Evolutionary conservation across 2,113 vertebrate genomes (phyloP).

Genomic region (Nyctibius bracteatus): DNA sequence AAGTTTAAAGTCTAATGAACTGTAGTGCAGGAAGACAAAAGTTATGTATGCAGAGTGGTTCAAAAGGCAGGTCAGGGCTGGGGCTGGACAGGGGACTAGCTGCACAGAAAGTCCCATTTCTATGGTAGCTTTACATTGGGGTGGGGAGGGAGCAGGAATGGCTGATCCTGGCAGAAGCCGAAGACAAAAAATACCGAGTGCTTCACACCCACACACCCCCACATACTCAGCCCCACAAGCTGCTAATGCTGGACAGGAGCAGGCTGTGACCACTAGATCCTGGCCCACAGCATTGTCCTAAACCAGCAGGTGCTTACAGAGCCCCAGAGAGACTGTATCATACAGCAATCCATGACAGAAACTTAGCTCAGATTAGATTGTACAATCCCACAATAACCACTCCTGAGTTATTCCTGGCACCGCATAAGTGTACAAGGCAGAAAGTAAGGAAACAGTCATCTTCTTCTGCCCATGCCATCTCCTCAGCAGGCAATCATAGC

Average conservation of each 20-base stretch:
- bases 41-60: not conserved
- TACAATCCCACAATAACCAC: not conserved
- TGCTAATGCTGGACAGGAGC: not conserved
- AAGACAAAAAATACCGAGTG: not conserved
- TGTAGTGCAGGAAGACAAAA: conserved; percentile 24
- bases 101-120: not conserved
- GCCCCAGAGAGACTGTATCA: not conserved
- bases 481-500: not conserved
- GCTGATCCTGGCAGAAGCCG: not conserved
- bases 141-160: not conserved
- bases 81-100: not conserved
- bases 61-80: conserved; percentile 19
- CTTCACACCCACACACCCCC: not conserved
- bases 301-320: not conserved
- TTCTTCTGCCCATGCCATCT: not conserved
- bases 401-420: not conserved
- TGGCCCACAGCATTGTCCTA: not conserved
- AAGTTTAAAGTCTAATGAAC: conserved; percentile 52
- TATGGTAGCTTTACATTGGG: not conserved
- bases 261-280: not conserved
- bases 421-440: not conserved
- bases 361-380: not conserved
- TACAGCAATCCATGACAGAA: not conserved
- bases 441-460: not conserved
- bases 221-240: not conserved